Evolutionary conservation across 2,113 vertebrate genomes (phyloP).

Genomic region (Pardalotus punctatus): DNA sequence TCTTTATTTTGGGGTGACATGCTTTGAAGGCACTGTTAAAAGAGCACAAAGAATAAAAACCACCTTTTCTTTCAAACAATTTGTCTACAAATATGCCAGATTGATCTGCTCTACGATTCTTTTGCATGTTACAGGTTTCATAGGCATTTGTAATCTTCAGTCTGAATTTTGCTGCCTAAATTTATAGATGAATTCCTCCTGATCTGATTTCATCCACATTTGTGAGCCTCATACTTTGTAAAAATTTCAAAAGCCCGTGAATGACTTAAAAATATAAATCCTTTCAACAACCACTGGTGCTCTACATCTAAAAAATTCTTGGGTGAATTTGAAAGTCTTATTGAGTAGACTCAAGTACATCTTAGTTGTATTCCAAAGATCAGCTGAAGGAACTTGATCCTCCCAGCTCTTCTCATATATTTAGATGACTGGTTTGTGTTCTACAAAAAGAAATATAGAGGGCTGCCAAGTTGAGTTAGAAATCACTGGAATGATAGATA

Average conservation of each 20-base stretch:
- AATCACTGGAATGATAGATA: background rate
- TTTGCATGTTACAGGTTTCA: background rate
- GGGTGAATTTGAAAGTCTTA: background rate
- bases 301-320: background rate
- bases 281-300: background rate
- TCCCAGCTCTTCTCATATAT: background rate
- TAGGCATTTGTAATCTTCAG: background rate
- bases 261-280: background rate
- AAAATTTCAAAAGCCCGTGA: background rate
- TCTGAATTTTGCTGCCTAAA: background rate
- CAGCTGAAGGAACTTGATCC: background rate
- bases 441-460: background rate
- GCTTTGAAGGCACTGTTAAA: constrained; percentile 87
- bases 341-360: background rate
- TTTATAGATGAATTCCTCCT: background rate
- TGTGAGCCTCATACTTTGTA: background rate
- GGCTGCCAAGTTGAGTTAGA: background rate
- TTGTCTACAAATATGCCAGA: background rate
- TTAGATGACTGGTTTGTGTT: background rate
- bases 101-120: background rate
- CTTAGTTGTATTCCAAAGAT: background rate
- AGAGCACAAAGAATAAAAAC: background rate
- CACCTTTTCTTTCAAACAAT: background rate
- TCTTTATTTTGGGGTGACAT: constrained; percentile 92
- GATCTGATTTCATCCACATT: background rate